Evolutionary conservation across 2,797 vertebrate genomes (phyloP).

Genomic region (Amniataba percoides): DNA sequence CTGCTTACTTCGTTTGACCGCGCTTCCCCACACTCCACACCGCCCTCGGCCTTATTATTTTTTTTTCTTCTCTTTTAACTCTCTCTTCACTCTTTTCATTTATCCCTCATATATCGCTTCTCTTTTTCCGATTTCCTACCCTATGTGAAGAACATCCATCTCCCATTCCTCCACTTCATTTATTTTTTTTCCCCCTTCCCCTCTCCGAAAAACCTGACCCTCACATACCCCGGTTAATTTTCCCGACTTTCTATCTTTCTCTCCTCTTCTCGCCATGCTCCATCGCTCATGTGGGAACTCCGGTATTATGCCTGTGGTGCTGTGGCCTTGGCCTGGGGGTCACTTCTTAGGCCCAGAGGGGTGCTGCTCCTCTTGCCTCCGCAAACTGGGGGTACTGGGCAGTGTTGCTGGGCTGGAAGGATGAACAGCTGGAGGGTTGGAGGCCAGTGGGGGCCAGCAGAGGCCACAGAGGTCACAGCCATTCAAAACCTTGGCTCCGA

Average conservation of each 20-base stretch:
- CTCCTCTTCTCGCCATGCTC: conserved; percentile 67
- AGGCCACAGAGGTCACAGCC: conserved; percentile 80
- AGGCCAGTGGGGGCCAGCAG: conserved; percentile 72
- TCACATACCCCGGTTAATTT: conserved; percentile 52
- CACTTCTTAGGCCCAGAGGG: conserved; percentile 69
- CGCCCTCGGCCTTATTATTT: conserved; percentile 9
- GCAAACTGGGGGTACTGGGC: conserved; percentile 61
- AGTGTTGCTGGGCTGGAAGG: conserved; percentile 66
- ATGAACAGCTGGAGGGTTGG: conserved; percentile 77
- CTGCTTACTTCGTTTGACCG: conserved; percentile 63
- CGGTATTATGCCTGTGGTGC: conserved; percentile 66
- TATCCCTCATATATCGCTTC: conserved; percentile 48
- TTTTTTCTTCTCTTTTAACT: conserved; percentile 44
- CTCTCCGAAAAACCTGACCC: conserved; percentile 25
- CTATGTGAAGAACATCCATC: conserved; percentile 62
- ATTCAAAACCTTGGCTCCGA: conserved; percentile 81
- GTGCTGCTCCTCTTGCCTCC: conserved; percentile 70
- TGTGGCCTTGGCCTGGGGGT: conserved; percentile 72
- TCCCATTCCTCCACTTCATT: conserved; percentile 48
- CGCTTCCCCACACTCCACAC: conserved; percentile 61
- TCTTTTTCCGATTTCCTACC: conserved; percentile 43
- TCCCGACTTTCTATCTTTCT: conserved; percentile 49
- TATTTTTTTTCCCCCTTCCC: conserved; percentile 35
- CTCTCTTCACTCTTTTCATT: conserved; percentile 45
- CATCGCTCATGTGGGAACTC: conserved; percentile 71